Conservation (phyloP, 2,797 vertebrate species). For the Miichthys miiuy region DNA sequence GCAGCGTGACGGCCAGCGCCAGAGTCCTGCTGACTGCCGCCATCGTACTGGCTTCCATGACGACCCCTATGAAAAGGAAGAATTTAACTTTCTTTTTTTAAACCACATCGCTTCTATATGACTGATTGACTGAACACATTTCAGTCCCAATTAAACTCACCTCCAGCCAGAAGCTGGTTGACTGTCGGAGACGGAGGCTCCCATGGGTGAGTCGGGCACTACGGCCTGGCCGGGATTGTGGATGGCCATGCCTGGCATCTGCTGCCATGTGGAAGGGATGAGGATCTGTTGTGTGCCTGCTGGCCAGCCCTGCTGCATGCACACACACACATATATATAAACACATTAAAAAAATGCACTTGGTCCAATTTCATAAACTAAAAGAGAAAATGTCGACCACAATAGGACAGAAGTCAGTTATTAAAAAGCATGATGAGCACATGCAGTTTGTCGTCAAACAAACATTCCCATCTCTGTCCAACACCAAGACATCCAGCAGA, state of each 20-base stretch:
- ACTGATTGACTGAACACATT: background rate
- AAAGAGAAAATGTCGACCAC: background rate
- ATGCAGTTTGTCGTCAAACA: conserved; percentile 46
- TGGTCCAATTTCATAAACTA: background rate
- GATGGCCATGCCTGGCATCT: conserved; percentile 94
- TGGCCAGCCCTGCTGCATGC: conserved; percentile 96
- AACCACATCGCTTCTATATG: background rate
- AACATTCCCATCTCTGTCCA: conserved; percentile 15
- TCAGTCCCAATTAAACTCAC: conserved; percentile 73
- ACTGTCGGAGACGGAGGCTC: conserved; percentile 87
- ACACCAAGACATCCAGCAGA: conserved; percentile 17
- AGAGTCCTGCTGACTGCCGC: conserved; percentile 90
- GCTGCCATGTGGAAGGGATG: conserved; percentile 97
- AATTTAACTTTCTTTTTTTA: background rate
- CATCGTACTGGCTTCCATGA: conserved; percentile 92
- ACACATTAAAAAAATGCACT: conserved; percentile 1
- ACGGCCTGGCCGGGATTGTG: conserved; percentile 94
- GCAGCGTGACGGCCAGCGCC: conserved; percentile 87
- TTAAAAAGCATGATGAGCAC: conserved; percentile 35
- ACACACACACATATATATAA: conserved; percentile 28
- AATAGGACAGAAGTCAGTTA: background rate
- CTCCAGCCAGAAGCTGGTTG: conserved; percentile 94
- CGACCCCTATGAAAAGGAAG: conserved; percentile 79
- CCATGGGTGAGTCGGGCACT: conserved; percentile 87
- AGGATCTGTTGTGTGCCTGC: conserved; percentile 97